These are phyloP conservation scores for Pyrgilauda ruficollis DNA, from an alignment of 2,113 vertebrate species.

Conservation along the genomic window DNA sequence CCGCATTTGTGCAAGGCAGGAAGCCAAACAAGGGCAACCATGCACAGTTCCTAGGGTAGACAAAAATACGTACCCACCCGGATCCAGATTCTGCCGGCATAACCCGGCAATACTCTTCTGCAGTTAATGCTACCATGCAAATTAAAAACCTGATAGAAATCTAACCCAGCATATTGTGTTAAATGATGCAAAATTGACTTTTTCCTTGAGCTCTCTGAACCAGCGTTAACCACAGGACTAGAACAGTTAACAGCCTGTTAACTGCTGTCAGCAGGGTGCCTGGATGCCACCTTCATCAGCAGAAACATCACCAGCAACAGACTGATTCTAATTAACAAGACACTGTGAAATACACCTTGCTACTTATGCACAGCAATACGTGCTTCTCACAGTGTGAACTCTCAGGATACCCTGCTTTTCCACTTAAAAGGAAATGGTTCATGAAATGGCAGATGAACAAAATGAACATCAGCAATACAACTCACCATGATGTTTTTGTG, in stretches of 20 bases:
- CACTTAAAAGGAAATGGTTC: neutral
- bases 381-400: neutral
- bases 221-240: neutral
- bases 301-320: slow-evolving; percentile 27
- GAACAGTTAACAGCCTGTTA: neutral
- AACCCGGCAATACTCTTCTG: neutral
- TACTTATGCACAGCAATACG: neutral
- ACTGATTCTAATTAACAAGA: slow-evolving; percentile 20
- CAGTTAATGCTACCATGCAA: neutral
- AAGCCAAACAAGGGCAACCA: neutral
- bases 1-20: neutral
- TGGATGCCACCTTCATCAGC: neutral
- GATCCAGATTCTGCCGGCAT: neutral
- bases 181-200: neutral
- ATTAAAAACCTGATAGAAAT: neutral
- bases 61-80: neutral
- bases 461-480: neutral
- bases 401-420: neutral
- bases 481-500: slow-evolving; percentile 94
- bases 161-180: neutral
- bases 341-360: neutral
- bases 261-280: neutral
- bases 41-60: neutral
- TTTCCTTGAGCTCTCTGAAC: neutral
- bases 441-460: neutral